Base-by-base conservation (phyloP, 2,113 vertebrate species). In the Zeus faber region DNA sequence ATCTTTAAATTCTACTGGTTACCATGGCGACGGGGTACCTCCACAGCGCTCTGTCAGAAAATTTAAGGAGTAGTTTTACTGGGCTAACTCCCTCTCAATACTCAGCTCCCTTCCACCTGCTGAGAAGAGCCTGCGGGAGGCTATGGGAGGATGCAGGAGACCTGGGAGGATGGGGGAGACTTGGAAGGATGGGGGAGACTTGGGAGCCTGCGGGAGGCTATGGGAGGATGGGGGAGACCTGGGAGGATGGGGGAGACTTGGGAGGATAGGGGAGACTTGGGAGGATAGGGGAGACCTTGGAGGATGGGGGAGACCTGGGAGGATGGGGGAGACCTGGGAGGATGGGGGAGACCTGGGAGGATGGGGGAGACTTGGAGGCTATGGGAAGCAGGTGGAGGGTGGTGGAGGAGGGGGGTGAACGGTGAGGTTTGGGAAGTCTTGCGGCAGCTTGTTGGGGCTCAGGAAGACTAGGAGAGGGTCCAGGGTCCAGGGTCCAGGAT, bases 21-120 rank as follows among this genome's bases (percentile, higher is more conserved):
- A 70, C 87, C 85, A 88, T 90, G 70, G 87, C 60, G 48, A 89
- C 88, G 74, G 43, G 24, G 66, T 76, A 56, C 69, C 72, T 82
- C 75, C 61, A 73, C 51, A 62, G 80, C 76, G 62, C 70, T 85
- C 77, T 72, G 70, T 80, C 77, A 81, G 74, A 70, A 81, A 85
- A 87, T 76, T 68, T 84, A 84, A 85, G 66, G 67, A 81, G 67
- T 71, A 81, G 67, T 74, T 68, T 51, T 60, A 70, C 60, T 63
- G 41, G 61, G 81, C 48, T 54, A 65, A 72, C 77, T 79, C 49
- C 43, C 75, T 73, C 51, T 62, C 81, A 69, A 26, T 74, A 74
- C 74, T 78, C 53, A 57, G 68, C 69, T 72, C 59, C 62, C 52
- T 49, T 65, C 58, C 62, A 65, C 49, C 33, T 1, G 33, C 33